A percentile compares a stretch with the other conserved stretches of the same genome.
Conservation (phyloP, 37 sponge, comb jelly and placozoan species). For the Trichoplax adhaerens region DNA sequence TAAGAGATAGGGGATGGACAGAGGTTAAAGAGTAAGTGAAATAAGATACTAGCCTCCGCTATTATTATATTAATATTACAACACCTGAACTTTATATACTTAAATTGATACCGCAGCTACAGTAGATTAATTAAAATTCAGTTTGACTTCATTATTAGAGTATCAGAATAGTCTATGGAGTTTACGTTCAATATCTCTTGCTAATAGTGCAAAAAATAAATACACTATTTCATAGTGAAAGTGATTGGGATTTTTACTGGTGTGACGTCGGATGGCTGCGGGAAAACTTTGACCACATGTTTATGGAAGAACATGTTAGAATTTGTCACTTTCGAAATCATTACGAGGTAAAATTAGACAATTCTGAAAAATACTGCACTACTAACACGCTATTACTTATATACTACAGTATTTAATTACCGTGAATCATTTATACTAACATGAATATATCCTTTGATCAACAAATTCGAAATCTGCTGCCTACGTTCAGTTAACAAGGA, state of each 20-base stretch:
- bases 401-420: too few species aligned
- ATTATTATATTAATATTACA: not conserved
- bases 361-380: not conserved
- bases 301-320: constrained; percentile 89
- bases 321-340: constrained; percentile 96
- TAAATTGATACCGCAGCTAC: not conserved
- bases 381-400: too few species aligned
- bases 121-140: not conserved
- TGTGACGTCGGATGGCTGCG: constrained; percentile 93
- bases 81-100: not conserved
- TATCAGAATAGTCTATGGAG: not conserved
- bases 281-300: constrained; percentile 85
- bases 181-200: not conserved
- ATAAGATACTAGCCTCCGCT: not conserved
- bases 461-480: not conserved
- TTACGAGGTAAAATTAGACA: constrained; percentile 39
- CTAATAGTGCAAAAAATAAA: not conserved
- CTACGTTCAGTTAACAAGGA: constrained; percentile 36
- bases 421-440: not conserved
- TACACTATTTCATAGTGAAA: constrained; percentile 3
- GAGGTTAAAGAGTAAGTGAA: constrained; percentile 66
- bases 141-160: not conserved
- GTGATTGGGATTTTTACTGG: constrained; percentile 99
- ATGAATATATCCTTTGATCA: not conserved
- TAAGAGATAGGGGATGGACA: constrained; percentile 78